phyloP scores from a whole-genome alignment of 1,140 invertebrate genomes.

The Neuroterus valhalla region DNA sequence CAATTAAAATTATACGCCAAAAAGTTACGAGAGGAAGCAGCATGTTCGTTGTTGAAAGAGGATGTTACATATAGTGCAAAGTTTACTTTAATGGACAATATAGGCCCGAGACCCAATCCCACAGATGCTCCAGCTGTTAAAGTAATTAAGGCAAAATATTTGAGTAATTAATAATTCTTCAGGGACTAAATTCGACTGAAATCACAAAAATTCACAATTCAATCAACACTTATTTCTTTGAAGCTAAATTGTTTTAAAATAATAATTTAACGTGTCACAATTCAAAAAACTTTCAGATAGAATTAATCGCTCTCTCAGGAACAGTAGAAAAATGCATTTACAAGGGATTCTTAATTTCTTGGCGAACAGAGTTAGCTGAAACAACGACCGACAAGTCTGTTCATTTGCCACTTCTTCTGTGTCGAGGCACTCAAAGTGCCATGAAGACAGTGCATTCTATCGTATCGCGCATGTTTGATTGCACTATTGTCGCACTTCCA shows the following conservation, averaged over 20 bases:
- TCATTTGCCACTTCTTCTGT: conserved; percentile 62
- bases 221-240: conserved; percentile 6
- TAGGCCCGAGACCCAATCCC: conserved; percentile 36
- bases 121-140: conserved; percentile 54
- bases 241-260: not conserved
- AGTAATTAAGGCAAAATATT: conserved; percentile 45
- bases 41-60: conserved; percentile 55
- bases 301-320: conserved; percentile 47
- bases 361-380: conserved; percentile 44
- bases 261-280: conserved; percentile 16
- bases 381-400: conserved; percentile 36
- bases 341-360: conserved; percentile 62
- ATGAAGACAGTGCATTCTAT: conserved; percentile 57
- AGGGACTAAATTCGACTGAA: too few relatives aligned
- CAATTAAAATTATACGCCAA: conserved; percentile 64
- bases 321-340: conserved; percentile 51
- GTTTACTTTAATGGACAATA: conserved; percentile 51
- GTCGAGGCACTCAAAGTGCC: conserved; percentile 59
- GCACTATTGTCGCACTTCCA: conserved; percentile 53
- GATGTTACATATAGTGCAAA: conserved; percentile 58
- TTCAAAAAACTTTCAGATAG: conserved; percentile 53
- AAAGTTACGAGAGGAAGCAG: conserved; percentile 64
- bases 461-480: conserved; percentile 65
- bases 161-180: too few relatives aligned
- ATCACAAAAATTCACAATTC: too few relatives aligned